Conservation (phyloP, 2,797 vertebrate genomes). For the Morelia viridis region DNA sequence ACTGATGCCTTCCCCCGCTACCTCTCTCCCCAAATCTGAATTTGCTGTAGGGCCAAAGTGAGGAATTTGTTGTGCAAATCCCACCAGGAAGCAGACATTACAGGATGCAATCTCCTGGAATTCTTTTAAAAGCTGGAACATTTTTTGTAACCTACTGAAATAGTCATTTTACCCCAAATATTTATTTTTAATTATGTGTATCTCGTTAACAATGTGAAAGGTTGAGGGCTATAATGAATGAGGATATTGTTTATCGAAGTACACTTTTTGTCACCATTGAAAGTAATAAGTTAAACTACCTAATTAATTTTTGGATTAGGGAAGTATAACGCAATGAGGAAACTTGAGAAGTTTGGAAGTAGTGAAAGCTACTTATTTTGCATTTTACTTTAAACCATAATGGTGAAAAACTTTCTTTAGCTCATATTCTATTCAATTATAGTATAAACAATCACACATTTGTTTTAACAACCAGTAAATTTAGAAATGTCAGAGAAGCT, state of each 20-base stretch:
- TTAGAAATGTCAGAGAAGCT: too few relatives aligned
- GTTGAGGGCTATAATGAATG: background rate
- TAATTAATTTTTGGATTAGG: background rate
- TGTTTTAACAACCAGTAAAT: conserved; percentile 11
- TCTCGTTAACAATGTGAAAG: background rate
- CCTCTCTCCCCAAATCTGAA: background rate
- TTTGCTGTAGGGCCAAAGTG: background rate
- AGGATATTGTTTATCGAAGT: background rate
- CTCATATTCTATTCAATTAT: background rate
- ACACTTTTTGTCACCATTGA: background rate
- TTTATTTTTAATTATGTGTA: background rate
- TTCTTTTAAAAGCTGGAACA: background rate
- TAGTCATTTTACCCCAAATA: background rate
- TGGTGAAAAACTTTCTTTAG: too few relatives aligned
- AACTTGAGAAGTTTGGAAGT: background rate
- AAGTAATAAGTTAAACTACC: background rate
- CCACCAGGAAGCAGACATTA: background rate
- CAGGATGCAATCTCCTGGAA: background rate
- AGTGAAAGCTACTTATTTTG: background rate
- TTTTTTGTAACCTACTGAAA: background rate
- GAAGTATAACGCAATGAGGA: background rate
- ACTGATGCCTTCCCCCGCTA: background rate
- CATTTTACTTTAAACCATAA: background rate
- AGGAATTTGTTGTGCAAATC: background rate
- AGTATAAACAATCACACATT: background rate